Conservation (phyloP, 2,888 invertebrate species). For the Melieria picta region DNA sequence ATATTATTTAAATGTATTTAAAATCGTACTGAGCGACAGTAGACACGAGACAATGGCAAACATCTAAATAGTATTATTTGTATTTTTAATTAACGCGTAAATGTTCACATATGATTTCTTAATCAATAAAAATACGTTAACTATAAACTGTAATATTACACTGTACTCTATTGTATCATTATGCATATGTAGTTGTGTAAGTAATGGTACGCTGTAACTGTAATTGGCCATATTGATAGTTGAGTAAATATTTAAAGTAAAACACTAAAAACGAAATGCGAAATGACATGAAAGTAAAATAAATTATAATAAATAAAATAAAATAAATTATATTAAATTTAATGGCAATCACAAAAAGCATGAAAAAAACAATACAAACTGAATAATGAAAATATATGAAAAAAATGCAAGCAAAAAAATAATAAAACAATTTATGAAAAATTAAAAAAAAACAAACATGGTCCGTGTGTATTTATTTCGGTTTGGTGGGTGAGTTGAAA, state of each 20-base stretch:
- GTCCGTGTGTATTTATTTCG: background rate
- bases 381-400: slow-evolving; percentile 34
- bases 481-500: no score
- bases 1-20: no score
- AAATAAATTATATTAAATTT: slow-evolving; percentile 48
- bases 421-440: slow-evolving; percentile 46
- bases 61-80: slow-evolving; percentile 32
- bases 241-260: slow-evolving; percentile 40
- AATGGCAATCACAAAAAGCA: slow-evolving; percentile 56
- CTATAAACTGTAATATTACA: slow-evolving; percentile 28
- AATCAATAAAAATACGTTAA: no score
- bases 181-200: background rate
- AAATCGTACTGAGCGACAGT: no score
- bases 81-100: background rate
- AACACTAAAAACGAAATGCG: slow-evolving; percentile 39
- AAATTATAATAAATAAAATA: slow-evolving; percentile 28
- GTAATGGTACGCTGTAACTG: slow-evolving; percentile 39
- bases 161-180: slow-evolving; percentile 10
- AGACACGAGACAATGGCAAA: no score
- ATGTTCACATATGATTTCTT: background rate
- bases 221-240: slow-evolving; percentile 62
- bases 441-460: slow-evolving; percentile 32
- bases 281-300: slow-evolving; percentile 16
- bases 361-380: slow-evolving; percentile 43
- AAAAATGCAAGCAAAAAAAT: slow-evolving; percentile 37